Base-by-base conservation (phyloP, 53 echinoderm and acorn worm genomes). In the Paracentrotus lividus region DNA sequence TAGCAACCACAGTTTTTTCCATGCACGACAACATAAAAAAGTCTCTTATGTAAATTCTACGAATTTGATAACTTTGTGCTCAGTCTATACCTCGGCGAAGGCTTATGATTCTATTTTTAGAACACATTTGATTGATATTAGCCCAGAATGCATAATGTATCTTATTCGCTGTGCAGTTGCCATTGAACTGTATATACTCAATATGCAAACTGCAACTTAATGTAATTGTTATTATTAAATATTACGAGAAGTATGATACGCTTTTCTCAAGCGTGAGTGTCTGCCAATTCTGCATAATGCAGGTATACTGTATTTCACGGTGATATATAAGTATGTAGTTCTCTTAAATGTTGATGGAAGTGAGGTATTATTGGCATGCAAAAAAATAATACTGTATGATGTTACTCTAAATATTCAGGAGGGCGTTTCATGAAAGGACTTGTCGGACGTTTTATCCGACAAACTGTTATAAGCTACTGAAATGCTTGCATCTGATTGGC, bases 81-180 rank as follows among this genome's bases (percentile, higher is more conserved):
- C n/a, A n/a, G n/a, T n/a, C n/a, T n/a, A n/a, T n/a, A n/a, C n/a
- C n/a, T n/a, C n/a, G n/a, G n/a, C n/a, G 72, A 40, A 72, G 72
- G 20, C 18, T 4, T 14, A 20, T 4, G 40, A 1, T 40, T 72
- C 72, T 72, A 72, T 72, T 72, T 72, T 72, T 72, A 72, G 72
- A 72, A 72, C 40, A 72, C 15, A 72, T 72, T 72, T 72, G 72
- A 72, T 72, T 72, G 72, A 72, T 72, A 27, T 72, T 38, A 72
- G 72, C 72, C 72, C 40, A 9, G 72, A 40, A 72, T 72, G 40
- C 40, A 72, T 72, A 40, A 72, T 72, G 40, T 40, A 36, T 72
- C 72, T 38, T 72, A 72, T 36, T 72, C 72, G 72, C 29, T 38
- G 5, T 72, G 20, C 32, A 32, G 72, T 40, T 72, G 72, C 36